Evolutionary conservation across 2,888 invertebrate genomes (phyloP).

Genomic region (Craniophora ligustri): DNA sequence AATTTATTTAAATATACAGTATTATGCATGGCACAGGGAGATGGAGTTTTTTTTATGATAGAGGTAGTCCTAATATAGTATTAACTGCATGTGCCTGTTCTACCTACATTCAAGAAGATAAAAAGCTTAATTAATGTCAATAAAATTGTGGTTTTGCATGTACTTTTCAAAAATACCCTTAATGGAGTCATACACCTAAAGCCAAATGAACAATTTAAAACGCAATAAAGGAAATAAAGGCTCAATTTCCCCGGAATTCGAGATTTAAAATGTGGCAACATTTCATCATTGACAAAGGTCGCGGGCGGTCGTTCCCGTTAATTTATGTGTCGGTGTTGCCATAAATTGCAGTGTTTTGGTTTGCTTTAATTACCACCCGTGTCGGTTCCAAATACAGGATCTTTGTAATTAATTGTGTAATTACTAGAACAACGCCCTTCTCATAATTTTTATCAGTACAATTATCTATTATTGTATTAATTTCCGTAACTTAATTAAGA

Average conservation of each 20-base stretch:
- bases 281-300: conserved; percentile 63
- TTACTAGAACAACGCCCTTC: conserved; percentile 44
- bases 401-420: conserved; percentile 67
- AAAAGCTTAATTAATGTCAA: too few species aligned
- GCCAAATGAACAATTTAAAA: conserved; percentile 21
- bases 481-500: conserved; percentile 20
- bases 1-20: too few species aligned
- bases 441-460: conserved; percentile 23
- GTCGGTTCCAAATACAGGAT: conserved; percentile 63
- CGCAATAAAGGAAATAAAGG: conserved; percentile 32
- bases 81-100: too few species aligned
- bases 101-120: too few species aligned
- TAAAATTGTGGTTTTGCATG: too few species aligned
- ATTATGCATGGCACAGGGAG: too few species aligned
- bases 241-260: conserved; percentile 22
- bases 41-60: too few species aligned
- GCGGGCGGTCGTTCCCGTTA: conserved; percentile 56
- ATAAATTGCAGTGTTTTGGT: conserved; percentile 71
- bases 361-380: conserved; percentile 70
- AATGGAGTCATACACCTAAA: conserved; percentile 7
- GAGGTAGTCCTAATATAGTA: too few species aligned
- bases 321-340: conserved; percentile 71
- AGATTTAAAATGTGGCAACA: conserved; percentile 53
- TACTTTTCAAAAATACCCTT: too few species aligned
- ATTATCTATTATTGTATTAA: conserved; percentile 26